Percentiles rank a stretch among this genome's conserved stretches.
Conservation (phyloP, 2,797 vertebrate genomes). For the Diceros bicornis region DNA sequence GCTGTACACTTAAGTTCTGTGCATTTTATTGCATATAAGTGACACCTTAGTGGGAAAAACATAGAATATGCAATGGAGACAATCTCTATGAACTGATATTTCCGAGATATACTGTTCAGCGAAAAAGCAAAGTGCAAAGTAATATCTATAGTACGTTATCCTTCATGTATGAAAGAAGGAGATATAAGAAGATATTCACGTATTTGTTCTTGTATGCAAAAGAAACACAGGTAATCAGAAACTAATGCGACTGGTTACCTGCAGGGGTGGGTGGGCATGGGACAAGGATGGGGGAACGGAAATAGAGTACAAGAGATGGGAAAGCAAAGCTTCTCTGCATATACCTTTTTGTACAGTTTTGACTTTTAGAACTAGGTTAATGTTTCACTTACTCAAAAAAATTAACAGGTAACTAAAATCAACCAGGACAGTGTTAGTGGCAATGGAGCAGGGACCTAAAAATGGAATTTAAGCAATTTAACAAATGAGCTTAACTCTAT, state of each 20-base stretch:
- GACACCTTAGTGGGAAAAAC: neutral
- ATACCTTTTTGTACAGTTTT: neutral
- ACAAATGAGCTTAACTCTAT: neutral
- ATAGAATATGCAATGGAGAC: neutral
- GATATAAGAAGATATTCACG: neutral
- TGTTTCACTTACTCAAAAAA: neutral
- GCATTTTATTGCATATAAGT: neutral
- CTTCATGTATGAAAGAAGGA: neutral
- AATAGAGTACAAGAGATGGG: too few relatives aligned
- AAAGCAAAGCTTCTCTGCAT: neutral
- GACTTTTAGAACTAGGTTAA: neutral
- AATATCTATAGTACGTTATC: fast-evolving
- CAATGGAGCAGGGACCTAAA: neutral
- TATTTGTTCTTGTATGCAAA: neutral
- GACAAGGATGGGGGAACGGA: too few relatives aligned
- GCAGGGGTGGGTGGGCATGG: too few relatives aligned
- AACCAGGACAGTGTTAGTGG: neutral
- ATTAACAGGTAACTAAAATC: neutral
- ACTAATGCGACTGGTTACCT: neutral
- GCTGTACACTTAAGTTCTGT: neutral
- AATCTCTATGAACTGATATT: neutral
- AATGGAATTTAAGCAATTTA: neutral
- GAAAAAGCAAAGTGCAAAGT: neutral
- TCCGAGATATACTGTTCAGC: too few relatives aligned
- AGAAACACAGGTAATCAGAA: neutral